phyloP scores from a whole-genome alignment of 2,797 vertebrate species.

The Enteromius argenteus region DNA sequence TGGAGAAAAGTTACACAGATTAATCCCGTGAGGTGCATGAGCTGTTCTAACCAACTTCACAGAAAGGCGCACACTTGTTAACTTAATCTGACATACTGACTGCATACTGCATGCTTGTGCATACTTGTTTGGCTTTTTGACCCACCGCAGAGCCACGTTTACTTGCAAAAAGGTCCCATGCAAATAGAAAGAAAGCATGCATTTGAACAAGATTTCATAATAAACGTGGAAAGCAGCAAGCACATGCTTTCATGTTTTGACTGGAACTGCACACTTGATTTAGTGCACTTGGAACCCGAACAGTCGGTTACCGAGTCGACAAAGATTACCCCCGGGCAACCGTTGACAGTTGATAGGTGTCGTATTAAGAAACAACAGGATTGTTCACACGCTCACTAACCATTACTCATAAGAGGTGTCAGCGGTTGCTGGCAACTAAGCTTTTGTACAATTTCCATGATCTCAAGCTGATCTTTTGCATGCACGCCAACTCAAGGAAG shows the following conservation, averaged over 20 bases:
- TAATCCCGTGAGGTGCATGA: not conserved
- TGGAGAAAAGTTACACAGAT: not conserved
- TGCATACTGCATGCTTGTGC: not conserved
- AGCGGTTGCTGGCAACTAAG: not conserved
- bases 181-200: not conserved
- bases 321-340: not conserved
- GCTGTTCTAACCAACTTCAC: not conserved
- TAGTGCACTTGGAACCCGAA: not conserved
- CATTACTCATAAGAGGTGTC: not conserved
- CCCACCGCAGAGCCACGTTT: not conserved
- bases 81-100: not conserved
- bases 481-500: not conserved
- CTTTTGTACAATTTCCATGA: not conserved
- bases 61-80: not conserved
- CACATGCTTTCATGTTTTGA: conserved; percentile 19
- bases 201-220: not conserved
- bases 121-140: not conserved
- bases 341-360: conserved; percentile 4
- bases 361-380: not conserved
- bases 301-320: not conserved
- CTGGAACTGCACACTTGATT: not conserved
- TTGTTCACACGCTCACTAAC: not conserved
- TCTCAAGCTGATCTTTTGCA: not conserved
- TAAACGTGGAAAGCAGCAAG: not conserved
- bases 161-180: not conserved